Base-by-base conservation (phyloP, 92 coral and sea anemone species). In the Meandrina meandrites region DNA sequence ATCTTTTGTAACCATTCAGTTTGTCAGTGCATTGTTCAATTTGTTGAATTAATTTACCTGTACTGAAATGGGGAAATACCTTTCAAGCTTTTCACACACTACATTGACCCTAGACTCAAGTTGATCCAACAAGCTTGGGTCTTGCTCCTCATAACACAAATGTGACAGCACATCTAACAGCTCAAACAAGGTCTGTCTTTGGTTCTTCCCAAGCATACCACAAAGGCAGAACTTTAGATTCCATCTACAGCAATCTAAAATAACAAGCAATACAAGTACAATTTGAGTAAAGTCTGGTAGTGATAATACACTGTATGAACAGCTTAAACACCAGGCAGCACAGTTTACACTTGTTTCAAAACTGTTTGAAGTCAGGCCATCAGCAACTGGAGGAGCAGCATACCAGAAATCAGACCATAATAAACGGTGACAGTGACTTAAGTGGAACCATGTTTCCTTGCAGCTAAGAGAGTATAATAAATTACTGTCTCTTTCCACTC, bases 1-100 rank as follows among this genome's bases (percentile, higher is more conserved):
- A n/a, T n/a, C n/a, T n/a, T n/a, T n/a, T n/a, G n/a, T n/a, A n/a
- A n/a, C n/a, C n/a, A n/a, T n/a, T n/a, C n/a, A n/a, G n/a, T n/a
- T n/a, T n/a, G n/a, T n/a, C n/a, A n/a, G n/a, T n/a, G n/a, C n/a
- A 21, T 54, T 54, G 19, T 54, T 21, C 22, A 54, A 15, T 54
- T 1, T 54, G 60, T 16, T 54, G 60, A 54, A 54, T 54, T 54
- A 54, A 56, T 58, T 40, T 86, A 86, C 90, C 87, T 88, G 87
- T 67, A 88, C 56, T 56, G 87, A 81, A 71, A 88, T 58, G 30
- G 90, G 90, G 67, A 88, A 81, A 74, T 88, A 87, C 69, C 90
- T 81, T 67, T 88, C 90, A 47, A 82, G 71, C 56, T 50, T 34
- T 37, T 81, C 90, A 81, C 90, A 81, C 53, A 81, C 81, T 42